Conservation (phyloP, 2,888 invertebrate species). For the Odontomyia ornata region DNA sequence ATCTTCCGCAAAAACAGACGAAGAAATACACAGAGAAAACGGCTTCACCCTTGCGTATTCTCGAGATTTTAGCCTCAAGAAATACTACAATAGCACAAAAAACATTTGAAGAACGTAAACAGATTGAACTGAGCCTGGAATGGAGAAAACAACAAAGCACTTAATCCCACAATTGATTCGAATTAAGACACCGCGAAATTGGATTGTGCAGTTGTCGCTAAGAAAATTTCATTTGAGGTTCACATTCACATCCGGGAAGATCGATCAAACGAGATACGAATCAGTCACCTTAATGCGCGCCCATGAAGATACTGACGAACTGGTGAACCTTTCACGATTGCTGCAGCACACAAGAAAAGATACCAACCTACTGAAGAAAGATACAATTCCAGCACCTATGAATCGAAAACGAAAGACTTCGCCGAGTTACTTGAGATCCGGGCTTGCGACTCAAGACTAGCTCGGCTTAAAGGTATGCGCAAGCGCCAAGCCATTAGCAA, state of each 20-base stretch:
- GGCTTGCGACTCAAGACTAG: background rate
- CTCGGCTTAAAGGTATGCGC: background rate
- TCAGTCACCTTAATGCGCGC: background rate
- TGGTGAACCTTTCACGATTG: constrained; percentile 33
- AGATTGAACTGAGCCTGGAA: background rate
- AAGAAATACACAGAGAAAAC: background rate
- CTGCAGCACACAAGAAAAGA: constrained; percentile 9
- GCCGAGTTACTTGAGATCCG: too few species aligned
- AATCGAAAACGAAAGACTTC: constrained; percentile 17
- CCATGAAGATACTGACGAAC: background rate
- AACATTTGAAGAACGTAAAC: constrained; percentile 4
- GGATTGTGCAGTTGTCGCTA: constrained; percentile 5
- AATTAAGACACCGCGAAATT: background rate
- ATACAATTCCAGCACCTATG: background rate
- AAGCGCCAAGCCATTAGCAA: background rate
- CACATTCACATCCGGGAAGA: constrained; percentile 34
- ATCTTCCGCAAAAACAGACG: constrained; percentile 4
- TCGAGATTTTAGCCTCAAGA: too few species aligned
- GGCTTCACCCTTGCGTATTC: background rate
- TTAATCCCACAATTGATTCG: background rate
- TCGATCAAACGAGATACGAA: constrained; percentile 16
- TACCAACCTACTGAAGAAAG: background rate
- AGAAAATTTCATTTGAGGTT: constrained; percentile 1
- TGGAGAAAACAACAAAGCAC: background rate
- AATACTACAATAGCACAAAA: too few species aligned